Conservation (phyloP, 53 echinoderm and acorn worm genomes). For the Glandiceps talaboti region DNA sequence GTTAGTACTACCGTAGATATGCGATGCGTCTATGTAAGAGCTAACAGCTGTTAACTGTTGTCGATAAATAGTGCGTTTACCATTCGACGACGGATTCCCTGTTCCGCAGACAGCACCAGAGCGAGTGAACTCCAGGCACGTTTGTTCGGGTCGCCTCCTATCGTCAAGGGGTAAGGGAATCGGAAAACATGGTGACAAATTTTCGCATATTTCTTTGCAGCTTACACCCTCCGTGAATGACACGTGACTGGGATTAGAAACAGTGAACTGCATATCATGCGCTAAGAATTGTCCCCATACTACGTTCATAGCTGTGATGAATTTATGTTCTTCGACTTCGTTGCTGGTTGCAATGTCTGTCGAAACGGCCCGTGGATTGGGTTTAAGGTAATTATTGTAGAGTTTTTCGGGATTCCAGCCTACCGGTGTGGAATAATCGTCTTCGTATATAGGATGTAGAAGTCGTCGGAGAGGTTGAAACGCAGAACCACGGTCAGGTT, state of each 20-base stretch:
- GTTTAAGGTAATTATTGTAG: background rate
- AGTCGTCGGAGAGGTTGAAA: conserved; percentile 27
- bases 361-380: background rate
- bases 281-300: background rate
- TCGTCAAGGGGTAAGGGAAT: background rate
- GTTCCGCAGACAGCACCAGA: background rate
- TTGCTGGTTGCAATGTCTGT: background rate
- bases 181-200: background rate
- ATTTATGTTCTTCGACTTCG: background rate
- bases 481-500: conserved; percentile 34
- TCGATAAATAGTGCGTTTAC: background rate
- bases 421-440: conserved; percentile 23
- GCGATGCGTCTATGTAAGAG: background rate
- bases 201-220: background rate
- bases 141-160: conserved; percentile 6
- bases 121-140: background rate
- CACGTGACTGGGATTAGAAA: background rate
- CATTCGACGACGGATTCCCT: conserved; percentile 41
- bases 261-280: background rate
- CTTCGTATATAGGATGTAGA: conserved; percentile 34
- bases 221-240: background rate
- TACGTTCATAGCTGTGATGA: background rate
- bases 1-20: background rate
- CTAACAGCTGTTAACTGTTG: background rate
- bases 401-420: background rate